Base-by-base conservation (phyloP, 2,888 invertebrate species). In the Lasioglossum zephyrum region DNA sequence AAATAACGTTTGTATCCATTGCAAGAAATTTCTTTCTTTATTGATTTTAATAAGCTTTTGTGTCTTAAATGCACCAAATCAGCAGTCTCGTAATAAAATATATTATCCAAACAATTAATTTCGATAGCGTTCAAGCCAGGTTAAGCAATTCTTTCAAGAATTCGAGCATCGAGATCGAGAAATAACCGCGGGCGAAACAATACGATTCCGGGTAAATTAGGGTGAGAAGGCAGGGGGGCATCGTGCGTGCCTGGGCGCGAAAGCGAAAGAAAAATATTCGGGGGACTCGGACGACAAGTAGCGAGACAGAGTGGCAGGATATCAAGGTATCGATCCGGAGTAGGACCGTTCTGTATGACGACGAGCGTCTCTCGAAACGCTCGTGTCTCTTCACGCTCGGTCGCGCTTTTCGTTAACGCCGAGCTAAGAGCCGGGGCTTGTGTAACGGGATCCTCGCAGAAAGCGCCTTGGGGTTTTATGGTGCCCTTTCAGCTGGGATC, bases 371-470 rank as follows among this genome's bases (percentile, higher is more conserved):
- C 89, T 87, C 89, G 90, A 90, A 88, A 87, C 90, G 90, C 89
- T 89, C 89, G 91, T 92, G 91, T 89, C 92, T 89, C 91, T 92
- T 92, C 87, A 92, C 91, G 92, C 90, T 92, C 91, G 91, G 91
- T 91, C 91, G 92, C 90, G 92, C 93, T 92, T 93, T 93, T 93
- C 93, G 93, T 92, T 92, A 92, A 90, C 91, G 91, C 92, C 89
- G 90, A 90, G 90, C 91, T 91, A 93, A 91, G 91, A 92, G 92
- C 88, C 89, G 73, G 88, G 89, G 92, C 91, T 91, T 89, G 88
- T 92, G 92, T 93, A 92, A 93, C 92, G 90, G 91, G 90, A 93
- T 92, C 92, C 92, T 91, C 90, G 92, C 89, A 89, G 92, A 92
- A 92, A 93, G 92, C 90, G 91, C 91, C 92, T 93, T 92, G 89